These are phyloP conservation scores for Sigmodon hispidus DNA, from an alignment of 2,113 vertebrate genomes.

Conservation along the genomic window DNA sequence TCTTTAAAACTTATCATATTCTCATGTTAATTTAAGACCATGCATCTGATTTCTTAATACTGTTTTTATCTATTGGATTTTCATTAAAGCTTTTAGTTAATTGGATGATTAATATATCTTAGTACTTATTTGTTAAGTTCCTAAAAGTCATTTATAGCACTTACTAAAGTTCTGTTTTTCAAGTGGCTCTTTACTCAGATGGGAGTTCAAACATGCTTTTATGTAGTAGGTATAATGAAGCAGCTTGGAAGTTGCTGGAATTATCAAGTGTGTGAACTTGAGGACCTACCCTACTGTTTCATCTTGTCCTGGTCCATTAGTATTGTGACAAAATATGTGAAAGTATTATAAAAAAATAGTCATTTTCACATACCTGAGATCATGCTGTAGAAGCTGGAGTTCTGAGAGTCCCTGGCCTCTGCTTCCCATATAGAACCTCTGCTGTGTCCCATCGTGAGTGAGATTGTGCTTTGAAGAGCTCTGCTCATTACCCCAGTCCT, in stretches of 20 bases:
- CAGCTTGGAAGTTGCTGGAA: neutral
- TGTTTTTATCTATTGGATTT: neutral
- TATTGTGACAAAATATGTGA: neutral
- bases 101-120: neutral
- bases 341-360: too few relatives aligned
- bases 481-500: neutral
- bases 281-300: neutral
- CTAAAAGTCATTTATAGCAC: neutral
- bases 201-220: neutral
- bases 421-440: neutral
- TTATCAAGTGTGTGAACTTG: neutral
- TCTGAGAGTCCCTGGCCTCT: neutral
- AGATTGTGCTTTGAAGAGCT: too few relatives aligned
- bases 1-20: neutral
- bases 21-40: neutral
- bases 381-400: neutral
- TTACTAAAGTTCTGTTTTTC: neutral
- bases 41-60: constrained; percentile 26
- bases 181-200: neutral
- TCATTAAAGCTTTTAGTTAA: neutral
- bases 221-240: neutral
- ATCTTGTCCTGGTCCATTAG: neutral
- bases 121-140: constrained; percentile 1
- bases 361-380: neutral
- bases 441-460: accelerated